These are phyloP conservation scores for Neosalanx taihuensis DNA, from an alignment of 2,797 vertebrate genomes.

Conservation along the genomic window DNA sequence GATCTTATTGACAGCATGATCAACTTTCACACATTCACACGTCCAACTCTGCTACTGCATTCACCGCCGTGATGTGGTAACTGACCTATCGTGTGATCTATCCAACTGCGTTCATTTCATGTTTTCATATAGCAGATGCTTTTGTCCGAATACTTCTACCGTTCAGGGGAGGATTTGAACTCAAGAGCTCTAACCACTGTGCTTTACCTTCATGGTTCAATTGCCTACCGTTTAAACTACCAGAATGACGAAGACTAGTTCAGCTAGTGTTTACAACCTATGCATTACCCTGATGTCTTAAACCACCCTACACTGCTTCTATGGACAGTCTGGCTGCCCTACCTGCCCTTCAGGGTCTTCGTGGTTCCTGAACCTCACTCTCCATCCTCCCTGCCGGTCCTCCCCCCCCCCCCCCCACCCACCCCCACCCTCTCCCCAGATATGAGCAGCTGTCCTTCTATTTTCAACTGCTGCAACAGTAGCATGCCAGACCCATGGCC, in stretches of 20 bases:
- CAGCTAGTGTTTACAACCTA: too few species aligned
- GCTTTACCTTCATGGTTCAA: not conserved
- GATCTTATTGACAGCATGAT: not conserved
- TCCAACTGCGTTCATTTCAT: too few species aligned
- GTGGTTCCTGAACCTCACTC: conserved; percentile 15
- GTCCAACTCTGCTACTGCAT: not conserved
- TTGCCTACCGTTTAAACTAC: conserved; percentile 7
- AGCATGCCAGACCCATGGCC: conserved; percentile 70
- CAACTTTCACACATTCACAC: not conserved
- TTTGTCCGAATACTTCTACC: too few species aligned
- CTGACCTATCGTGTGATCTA: too few species aligned
- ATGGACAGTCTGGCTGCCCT: conserved; percentile 59
- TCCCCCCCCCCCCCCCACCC: not conserved
- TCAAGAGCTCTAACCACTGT: too few species aligned
- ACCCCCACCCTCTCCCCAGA: conserved; percentile 65
- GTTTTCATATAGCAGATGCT: too few species aligned
- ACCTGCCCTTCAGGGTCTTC: conserved; percentile 64
- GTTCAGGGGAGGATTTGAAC: too few species aligned
- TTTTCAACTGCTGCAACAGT: conserved; percentile 77
- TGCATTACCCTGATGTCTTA: not conserved
- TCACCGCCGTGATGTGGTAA: not conserved
- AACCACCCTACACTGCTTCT: conserved; percentile 47
- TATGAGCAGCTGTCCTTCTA: conserved; percentile 82
- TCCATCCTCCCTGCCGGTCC: conserved; percentile 3
- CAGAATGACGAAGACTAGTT: not conserved